Base-by-base conservation (phyloP, 2,888 invertebrate genomes). In the Drosophila quasianomalipes region DNA sequence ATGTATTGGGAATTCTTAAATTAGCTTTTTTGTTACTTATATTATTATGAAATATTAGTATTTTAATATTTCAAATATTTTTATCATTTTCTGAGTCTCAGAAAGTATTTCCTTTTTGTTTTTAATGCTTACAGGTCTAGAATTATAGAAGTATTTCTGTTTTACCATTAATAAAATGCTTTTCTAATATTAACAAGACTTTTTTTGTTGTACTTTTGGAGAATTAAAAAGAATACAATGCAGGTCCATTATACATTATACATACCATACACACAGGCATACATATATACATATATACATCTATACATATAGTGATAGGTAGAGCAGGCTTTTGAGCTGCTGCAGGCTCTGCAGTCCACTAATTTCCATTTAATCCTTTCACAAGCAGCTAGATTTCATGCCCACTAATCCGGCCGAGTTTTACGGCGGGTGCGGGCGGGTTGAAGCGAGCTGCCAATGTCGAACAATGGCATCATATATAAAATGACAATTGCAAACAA, bases 401-500 rank as follows among this genome's bases (percentile, higher is more conserved):
- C 80, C 86, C 86, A 90, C 86, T 87, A 87, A 87, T 87, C 86
- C 90, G 84, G 90, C 89, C 90, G 84, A 90, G 80, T 85, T 87
- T 89, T 81, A 90, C 86, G 81, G 28, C 57, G 39, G 79, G 70
- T 75, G 82, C 85, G 73, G 77, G 67, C 53, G 74, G 74, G 54
- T 53, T 65, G 47, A 73, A 59, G 53, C 57, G 66, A 62, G 61
- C 80, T 69, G 79, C 39, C 64, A 54, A 31, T 51, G 41, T 33
- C 51, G 59, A 76, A 88, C 91, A 91, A 91, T 76, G 89, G 82
- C 83, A 85, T 85, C 87, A 91, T 89, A 83, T 78, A 91, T 89
- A 90, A 91, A 91, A 91, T 91, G 88, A 89, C 90, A 91, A 91
- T 91, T 86, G 89, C 89, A 85, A 91, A 86, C 91, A 91, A 91